Percentiles rank a stretch among this genome's conserved stretches.
Evolutionary conservation across 2,888 invertebrate species (phyloP).

Genomic region (Nemotelus pantherinus): DNA sequence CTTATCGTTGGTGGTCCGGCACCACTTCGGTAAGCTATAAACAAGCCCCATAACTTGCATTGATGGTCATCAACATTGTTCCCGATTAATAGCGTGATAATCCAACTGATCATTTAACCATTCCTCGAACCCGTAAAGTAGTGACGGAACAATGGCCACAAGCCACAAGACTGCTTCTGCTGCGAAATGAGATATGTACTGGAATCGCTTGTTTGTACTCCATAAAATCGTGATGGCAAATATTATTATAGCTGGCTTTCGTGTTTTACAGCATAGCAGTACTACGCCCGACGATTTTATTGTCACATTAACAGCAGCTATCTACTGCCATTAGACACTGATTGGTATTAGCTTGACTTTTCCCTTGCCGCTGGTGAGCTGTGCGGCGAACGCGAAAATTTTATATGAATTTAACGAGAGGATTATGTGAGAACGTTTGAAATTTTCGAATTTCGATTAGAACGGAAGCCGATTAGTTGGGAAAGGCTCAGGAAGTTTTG

Average conservation of each 20-base stretch:
- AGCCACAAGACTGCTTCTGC: background rate
- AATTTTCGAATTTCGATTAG: conserved; percentile 29
- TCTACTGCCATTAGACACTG: conserved; percentile 23
- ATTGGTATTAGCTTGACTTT: conserved; percentile 13
- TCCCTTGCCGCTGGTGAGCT: background rate
- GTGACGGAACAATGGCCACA: conserved; percentile 4
- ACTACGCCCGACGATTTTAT: conserved; percentile 15
- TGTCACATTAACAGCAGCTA: conserved; percentile 33
- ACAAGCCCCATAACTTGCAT: conserved; percentile 7
- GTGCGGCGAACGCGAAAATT: conserved; percentile 16
- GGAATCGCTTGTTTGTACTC: conserved; percentile 32
- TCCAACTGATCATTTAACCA: conserved; percentile 37
- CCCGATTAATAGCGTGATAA: conserved; percentile 29
- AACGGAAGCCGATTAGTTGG: conserved; percentile 6
- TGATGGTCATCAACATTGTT: conserved; percentile 17
- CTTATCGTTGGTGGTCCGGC: conserved; percentile 23
- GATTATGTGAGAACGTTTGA: conserved; percentile 12
- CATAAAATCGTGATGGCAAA: conserved; percentile 38
- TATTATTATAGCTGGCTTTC: conserved; percentile 22
- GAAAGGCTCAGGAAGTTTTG: background rate
- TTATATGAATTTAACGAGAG: conserved; percentile 35
- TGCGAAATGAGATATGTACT: conserved; percentile 13
- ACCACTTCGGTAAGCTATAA: conserved; percentile 22
- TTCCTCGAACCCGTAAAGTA: conserved; percentile 19
- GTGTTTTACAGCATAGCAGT: conserved; percentile 12